These are phyloP conservation scores for Otus sunia DNA, from an alignment of 2,113 vertebrate genomes.

Conservation along the genomic window DNA sequence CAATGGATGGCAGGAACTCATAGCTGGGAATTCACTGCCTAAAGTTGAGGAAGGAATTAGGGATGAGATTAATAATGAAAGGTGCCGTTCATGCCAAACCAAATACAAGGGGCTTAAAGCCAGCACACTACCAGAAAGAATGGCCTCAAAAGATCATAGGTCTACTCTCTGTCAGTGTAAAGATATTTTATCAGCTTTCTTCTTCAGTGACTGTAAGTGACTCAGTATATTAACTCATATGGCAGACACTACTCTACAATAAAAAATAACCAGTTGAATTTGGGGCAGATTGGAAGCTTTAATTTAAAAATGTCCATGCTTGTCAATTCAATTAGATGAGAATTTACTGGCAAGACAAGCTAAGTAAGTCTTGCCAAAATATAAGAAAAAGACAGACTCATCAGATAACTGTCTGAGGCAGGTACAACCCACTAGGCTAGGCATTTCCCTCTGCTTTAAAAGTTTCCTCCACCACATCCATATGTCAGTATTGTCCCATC, in stretches of 20 bases:
- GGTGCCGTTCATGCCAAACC: neutral
- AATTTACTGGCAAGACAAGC: constrained; percentile 49
- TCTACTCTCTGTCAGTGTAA: neutral
- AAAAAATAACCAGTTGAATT: constrained; percentile 32
- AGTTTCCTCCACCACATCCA: neutral
- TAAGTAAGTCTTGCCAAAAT: constrained; percentile 30
- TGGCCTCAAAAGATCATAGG: constrained; percentile 1
- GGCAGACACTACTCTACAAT: neutral
- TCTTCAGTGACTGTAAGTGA: constrained; percentile 12
- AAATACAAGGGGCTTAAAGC: neutral
- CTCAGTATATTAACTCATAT: constrained; percentile 42
- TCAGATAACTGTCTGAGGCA: constrained; percentile 41
- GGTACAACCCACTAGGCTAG: neutral
- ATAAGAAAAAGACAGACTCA: constrained; percentile 14
- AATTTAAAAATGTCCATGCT: constrained; percentile 52
- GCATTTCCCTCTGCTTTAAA: neutral
- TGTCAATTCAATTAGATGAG: constrained; percentile 58
- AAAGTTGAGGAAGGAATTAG: neutral
- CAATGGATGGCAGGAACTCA: neutral
- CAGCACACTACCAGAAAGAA: neutral
- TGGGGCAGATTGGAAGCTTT: constrained; percentile 41
- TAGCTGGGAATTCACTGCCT: neutral
- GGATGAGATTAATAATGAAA: neutral
- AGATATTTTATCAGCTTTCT: constrained; percentile 36
- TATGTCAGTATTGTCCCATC: neutral